Conservation (phyloP, 2,797 vertebrate species). For the Scyliorhinus canicula region DNA sequence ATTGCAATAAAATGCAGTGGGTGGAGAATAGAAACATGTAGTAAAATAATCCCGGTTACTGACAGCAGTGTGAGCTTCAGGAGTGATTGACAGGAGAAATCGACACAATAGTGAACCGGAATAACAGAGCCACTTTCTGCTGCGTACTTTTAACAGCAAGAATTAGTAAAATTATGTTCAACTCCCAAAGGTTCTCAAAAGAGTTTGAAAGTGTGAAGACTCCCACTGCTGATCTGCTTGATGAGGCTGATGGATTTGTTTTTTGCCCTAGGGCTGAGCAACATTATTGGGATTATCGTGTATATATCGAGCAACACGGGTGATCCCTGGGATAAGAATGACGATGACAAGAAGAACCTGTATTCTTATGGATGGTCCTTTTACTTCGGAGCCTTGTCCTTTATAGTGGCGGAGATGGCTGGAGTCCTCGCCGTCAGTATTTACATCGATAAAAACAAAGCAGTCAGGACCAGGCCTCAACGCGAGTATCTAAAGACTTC, state of each 20-base stretch:
- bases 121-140: neutral
- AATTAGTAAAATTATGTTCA: too few relatives aligned
- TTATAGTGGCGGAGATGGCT: conserved; percentile 88
- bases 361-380: conserved; percentile 97
- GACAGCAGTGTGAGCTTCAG: neutral
- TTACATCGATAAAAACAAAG: conserved; percentile 94
- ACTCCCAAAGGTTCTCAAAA: neutral
- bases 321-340: conserved; percentile 87
- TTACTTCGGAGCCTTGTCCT: conserved; percentile 91
- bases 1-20: neutral
- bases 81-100: neutral
- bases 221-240: neutral
- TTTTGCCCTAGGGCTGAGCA: conserved; percentile 74
- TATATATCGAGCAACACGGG: conserved; percentile 95
- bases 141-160: neutral
- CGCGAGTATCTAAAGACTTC: conserved; percentile 79
- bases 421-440: conserved; percentile 92
- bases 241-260: neutral
- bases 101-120: neutral
- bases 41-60: neutral
- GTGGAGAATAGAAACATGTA: neutral
- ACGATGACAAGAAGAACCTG: conserved; percentile 87
- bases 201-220: neutral
- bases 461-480: conserved; percentile 71
- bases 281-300: conserved; percentile 97